Base-by-base conservation (phyloP, 2,888 invertebrate genomes). In the Mycalesis mineus region DNA sequence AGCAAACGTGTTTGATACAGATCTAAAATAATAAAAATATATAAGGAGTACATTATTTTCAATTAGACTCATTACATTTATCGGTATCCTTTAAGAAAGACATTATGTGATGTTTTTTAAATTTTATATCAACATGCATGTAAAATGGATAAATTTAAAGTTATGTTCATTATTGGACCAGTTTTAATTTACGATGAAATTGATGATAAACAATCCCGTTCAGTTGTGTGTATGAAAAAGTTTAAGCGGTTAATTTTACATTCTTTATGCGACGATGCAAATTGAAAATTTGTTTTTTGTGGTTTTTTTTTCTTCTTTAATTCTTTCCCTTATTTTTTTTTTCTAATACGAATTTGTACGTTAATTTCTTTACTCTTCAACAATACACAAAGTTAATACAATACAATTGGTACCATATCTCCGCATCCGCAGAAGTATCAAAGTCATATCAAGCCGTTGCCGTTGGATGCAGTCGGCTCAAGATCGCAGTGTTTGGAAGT, bases 141-240 rank as follows among this genome's bases (percentile, higher is more conserved):
- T 36, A 51, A 37, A 45, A 47, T 17, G 17, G 51, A 53, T 56
- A 54, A 51, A 57, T 52, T 82, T 74, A 78, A 79, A 83, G 78
- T 83, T 83, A 81, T 84, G 80, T 78, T 77, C 82, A 80, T 82
- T 84, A 84, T 82, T 81, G 82, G 80, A 83, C 83, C 75, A 75
- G 84, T 80, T 81, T 80, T 77, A 79, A 82, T 82, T 82, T 85
- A 84, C 75, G 80, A 80, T 78, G 74, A 72, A 73, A 76, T 68
- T 71, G 69, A 67, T 74, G 78, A 82, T 80, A 78, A 80, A 80
- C 79, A 78, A 76, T 75, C 74, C 71, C 76, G 71, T 72, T 73
- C 70, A 65, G 65, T 65, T 63, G 64, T 64, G 73, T 69, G 69
- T 71, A 75, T 73, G 74, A 78, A 81, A 9, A 82, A 78, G 75